phyloP scores from a whole-genome alignment of 2,888 invertebrate genomes.

The Pseudococcus jackbeardsleyi region DNA sequence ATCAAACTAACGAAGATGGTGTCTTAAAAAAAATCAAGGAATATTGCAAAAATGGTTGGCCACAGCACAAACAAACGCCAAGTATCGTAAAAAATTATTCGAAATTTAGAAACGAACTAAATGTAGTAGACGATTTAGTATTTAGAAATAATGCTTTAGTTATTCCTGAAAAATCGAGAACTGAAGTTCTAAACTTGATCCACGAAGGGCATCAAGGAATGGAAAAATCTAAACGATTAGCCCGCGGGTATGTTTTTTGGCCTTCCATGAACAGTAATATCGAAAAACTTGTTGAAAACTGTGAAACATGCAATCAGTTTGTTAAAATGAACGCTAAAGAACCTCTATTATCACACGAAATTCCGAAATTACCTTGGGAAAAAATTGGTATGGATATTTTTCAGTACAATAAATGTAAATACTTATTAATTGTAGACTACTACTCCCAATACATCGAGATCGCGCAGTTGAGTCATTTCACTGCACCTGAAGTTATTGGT shows the following conservation, averaged over 20 bases:
- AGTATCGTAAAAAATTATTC: constrained; percentile 27
- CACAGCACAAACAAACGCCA: background rate
- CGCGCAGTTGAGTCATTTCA: no score
- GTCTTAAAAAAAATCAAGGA: no score
- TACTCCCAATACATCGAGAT: background rate
- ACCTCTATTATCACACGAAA: constrained; percentile 67
- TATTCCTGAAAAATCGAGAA: constrained; percentile 64
- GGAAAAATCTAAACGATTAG: constrained; percentile 65
- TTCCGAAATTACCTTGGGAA: constrained; percentile 68
- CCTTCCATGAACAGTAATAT: constrained; percentile 66
- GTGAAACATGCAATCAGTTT: constrained; percentile 66
- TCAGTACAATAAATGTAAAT: background rate
- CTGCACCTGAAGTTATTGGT: no score
- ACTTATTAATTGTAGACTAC: no score
- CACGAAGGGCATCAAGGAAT: constrained; percentile 67
- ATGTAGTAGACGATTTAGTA: no score
- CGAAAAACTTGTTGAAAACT: constrained; percentile 66
- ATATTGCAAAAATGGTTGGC: background rate
- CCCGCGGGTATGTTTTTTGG: constrained; percentile 66
- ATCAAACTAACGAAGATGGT: no score
- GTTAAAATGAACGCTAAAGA: constrained; percentile 66
- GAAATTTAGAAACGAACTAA: constrained; percentile 36
- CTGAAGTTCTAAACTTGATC: constrained; percentile 63
- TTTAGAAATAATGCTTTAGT: constrained; percentile 61
- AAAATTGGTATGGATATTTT: constrained; percentile 68